Evolutionary conservation across 2,113 vertebrate species (phyloP), one percentile per base, ranked within the genome.

Genomic region (Cyrtonyx montezumae): DNA sequence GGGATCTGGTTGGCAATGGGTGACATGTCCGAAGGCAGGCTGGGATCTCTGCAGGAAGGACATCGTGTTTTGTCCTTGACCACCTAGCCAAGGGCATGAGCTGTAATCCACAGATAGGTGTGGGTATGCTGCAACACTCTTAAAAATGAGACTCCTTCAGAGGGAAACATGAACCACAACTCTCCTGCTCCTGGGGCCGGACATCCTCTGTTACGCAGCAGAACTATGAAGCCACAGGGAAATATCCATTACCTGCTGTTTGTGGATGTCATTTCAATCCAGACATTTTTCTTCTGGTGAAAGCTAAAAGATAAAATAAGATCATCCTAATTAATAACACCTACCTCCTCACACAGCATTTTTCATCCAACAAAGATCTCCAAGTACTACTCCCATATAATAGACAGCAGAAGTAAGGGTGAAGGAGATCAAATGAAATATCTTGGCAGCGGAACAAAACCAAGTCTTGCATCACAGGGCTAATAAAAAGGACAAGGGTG

Each of bases 261-360:
- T 77, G 30, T 55, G 67, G 68, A 11, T 77, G 68, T 51, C 68
- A 5, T 70, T 90, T 90, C 82, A 91, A 22, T 70, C 51, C 34
- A 0, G 76, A 22, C 0, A 0, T 49, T 91, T 90, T 67, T 74
- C 68, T 85, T 74, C 65, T 43, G 85, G 49, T 68, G 68, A 73
- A 79, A 74, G 65, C 85, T 94, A 75, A 66, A 84, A 82, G 49
- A 74, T 59, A 88, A 94, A 90, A 91, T 40, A 73, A 82, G 8
- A 21, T n/a, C 6, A 1, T 78, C 77, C 32, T 65, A 71, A 94
- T 91, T 95, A 94, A 80, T 59, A 89, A 85, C 36, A 51, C 26
- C 43, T 51, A 11, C 34, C n/a, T 82, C 61, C 75, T 92, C 26
- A 2, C 23, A 32, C 8, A 80, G 20, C 32, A 25, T 80, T 83